Percentiles rank a stretch among this genome's conserved stretches.
phyloP scores from a whole-genome alignment of 2,113 vertebrate genomes.

The Plecotus auritus region DNA sequence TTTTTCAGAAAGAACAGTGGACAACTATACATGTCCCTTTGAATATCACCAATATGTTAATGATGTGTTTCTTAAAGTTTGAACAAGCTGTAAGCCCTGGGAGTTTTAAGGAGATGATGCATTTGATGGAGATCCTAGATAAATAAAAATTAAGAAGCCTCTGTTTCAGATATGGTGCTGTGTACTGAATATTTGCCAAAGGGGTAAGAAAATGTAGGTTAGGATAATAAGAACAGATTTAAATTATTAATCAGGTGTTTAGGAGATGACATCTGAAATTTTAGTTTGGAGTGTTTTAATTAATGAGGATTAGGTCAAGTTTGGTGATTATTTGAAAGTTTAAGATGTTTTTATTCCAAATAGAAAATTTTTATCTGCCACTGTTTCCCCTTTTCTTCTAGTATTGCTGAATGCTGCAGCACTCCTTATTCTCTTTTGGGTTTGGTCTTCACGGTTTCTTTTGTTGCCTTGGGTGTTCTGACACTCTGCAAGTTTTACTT shows the following conservation, averaged over 20 bases:
- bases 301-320: neutral
- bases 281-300: neutral
- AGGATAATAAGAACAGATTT: neutral
- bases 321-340: neutral
- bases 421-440: slow-evolving; percentile 96
- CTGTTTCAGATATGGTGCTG: neutral
- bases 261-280: neutral
- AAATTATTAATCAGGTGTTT: neutral
- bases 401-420: slow-evolving; percentile 98
- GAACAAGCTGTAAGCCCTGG: neutral
- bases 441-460: slow-evolving; percentile 97
- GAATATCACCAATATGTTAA: neutral
- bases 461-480: slow-evolving; percentile 95
- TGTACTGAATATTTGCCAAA: neutral
- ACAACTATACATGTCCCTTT: neutral
- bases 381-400: slow-evolving; percentile 58
- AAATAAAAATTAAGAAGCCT: neutral
- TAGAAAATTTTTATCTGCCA: neutral
- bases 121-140: slow-evolving; percentile 16
- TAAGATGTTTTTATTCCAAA: neutral
- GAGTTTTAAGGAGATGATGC: neutral
- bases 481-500: slow-evolving; percentile 99
- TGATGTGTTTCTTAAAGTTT: neutral
- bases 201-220: neutral
- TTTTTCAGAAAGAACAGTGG: neutral